phyloP scores from a whole-genome alignment of 2,888 invertebrate genomes.

The Danaus chrysippus region DNA sequence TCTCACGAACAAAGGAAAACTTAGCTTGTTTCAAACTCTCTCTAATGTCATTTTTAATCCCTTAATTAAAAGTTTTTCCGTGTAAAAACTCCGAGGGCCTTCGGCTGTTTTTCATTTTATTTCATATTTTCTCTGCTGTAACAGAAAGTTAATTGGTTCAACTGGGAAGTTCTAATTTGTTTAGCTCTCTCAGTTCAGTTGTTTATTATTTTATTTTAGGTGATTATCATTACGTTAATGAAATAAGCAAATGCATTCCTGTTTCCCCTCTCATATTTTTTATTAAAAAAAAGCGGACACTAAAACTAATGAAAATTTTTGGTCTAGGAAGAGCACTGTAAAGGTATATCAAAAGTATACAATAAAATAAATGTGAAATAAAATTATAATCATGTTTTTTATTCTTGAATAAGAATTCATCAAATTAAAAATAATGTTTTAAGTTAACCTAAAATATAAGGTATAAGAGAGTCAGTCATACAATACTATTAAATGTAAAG shows the following conservation, averaged over 20 bases:
- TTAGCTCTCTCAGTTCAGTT: slow-evolving; percentile 65
- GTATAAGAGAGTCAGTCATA: neutral
- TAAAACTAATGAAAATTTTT: no score
- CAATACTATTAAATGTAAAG: neutral
- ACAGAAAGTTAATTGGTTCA: slow-evolving; percentile 77
- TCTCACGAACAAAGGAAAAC: slow-evolving; percentile 59
- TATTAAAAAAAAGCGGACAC: no score
- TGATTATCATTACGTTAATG: slow-evolving; percentile 24
- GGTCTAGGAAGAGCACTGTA: no score
- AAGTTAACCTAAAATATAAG: neutral
- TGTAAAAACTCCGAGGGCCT: slow-evolving; percentile 58
- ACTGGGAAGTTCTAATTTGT: slow-evolving; percentile 76
- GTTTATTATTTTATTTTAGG: slow-evolving; percentile 55
- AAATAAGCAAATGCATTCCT: no score
- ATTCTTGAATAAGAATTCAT: no score
- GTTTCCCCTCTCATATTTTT: no score
- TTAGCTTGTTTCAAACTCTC: slow-evolving; percentile 67
- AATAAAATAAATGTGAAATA: no score
- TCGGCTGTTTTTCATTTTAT: slow-evolving; percentile 73
- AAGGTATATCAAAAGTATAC: no score
- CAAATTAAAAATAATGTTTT: no score
- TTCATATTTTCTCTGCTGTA: slow-evolving; percentile 73
- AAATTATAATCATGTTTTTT: no score
- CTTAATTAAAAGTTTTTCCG: slow-evolving; percentile 75
- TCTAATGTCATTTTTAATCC: slow-evolving; percentile 78